These are phyloP conservation scores for Amiota mariae DNA, from an alignment of 2,888 invertebrate species.

Conservation along the genomic window DNA sequence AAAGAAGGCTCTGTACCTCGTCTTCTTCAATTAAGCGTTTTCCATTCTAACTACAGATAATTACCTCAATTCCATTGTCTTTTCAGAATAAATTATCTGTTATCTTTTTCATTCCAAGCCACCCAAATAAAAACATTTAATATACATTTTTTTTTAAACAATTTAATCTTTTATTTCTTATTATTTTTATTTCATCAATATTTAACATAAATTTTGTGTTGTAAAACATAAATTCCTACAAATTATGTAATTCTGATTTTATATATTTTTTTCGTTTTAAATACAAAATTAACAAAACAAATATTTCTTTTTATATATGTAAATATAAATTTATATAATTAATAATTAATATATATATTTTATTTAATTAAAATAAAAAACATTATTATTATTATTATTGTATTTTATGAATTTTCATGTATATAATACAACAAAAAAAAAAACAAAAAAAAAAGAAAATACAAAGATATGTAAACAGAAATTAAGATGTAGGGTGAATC, in stretches of 20 bases:
- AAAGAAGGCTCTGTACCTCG: too few species aligned
- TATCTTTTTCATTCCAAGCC: too few species aligned
- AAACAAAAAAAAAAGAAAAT: slow-evolving; percentile 32
- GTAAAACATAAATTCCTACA: slow-evolving; percentile 52
- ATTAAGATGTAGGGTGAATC: background rate
- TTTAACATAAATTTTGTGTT: slow-evolving; percentile 52
- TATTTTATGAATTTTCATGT: slow-evolving; percentile 17
- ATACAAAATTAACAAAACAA: slow-evolving; percentile 65
- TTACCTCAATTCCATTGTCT: background rate
- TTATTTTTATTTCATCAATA: too few species aligned
- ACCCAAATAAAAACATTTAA: background rate
- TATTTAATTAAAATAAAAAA: slow-evolving; percentile 7
- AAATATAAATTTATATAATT: slow-evolving; percentile 32
- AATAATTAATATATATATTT: slow-evolving; percentile 37
- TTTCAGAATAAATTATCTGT: too few species aligned
- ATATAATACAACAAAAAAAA: slow-evolving; percentile 42
- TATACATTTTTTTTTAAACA: background rate
- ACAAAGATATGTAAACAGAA: slow-evolving; percentile 27
- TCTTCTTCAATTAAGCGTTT: too few species aligned
- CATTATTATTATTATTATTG: background rate
- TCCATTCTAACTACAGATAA: too few species aligned
- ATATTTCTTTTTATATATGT: slow-evolving; percentile 42
- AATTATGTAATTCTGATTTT: slow-evolving; percentile 47
- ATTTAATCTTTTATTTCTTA: slow-evolving; percentile 21
- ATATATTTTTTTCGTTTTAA: slow-evolving; percentile 27